Conservation (phyloP, 1,140 invertebrate genomes). For the Drosophila repletoides region DNA sequence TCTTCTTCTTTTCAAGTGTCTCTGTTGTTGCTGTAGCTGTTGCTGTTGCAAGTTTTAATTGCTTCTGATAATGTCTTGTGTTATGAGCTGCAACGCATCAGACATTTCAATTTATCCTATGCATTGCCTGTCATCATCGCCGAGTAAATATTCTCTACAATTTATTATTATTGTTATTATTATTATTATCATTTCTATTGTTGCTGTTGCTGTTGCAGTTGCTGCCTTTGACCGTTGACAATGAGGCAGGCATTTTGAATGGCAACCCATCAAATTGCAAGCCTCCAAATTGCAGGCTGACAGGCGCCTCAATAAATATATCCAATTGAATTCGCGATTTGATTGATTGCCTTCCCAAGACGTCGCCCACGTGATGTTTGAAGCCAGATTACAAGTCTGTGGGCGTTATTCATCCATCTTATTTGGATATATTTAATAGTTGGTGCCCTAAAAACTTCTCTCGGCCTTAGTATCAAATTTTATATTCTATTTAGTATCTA, state of each 20-base stretch:
- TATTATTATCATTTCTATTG: slow-evolving; percentile 6
- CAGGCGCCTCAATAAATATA: slow-evolving; percentile 53
- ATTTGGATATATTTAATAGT: slow-evolving; percentile 1
- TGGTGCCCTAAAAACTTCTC: not conserved
- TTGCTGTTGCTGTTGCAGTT: not conserved
- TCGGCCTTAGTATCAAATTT: too few relatives aligned
- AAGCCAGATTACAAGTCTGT: slow-evolving; percentile 7
- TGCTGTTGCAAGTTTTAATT: slow-evolving; percentile 61
- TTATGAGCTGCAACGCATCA: slow-evolving; percentile 49
- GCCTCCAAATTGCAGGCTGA: slow-evolving; percentile 30
- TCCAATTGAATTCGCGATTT: slow-evolving; percentile 60
- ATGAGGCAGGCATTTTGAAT: slow-evolving; percentile 34
- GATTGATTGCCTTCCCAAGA: slow-evolving; percentile 64
- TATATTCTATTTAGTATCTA: too few relatives aligned
- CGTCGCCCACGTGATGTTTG: slow-evolving; percentile 1
- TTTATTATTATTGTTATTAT: slow-evolving; percentile 3
- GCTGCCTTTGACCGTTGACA: slow-evolving; percentile 28
- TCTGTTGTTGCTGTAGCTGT: slow-evolving; percentile 8
- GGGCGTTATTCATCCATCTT: slow-evolving; percentile 3
- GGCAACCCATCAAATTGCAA: slow-evolving; percentile 23
- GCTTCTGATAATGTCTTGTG: slow-evolving; percentile 66
- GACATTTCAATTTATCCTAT: slow-evolving; percentile 70
- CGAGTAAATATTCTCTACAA: slow-evolving; percentile 37
- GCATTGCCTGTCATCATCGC: slow-evolving; percentile 38
- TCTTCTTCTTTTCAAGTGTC: not conserved